These are phyloP conservation scores for Scylla paramamosain DNA, from an alignment of 1,140 invertebrate species.

Conservation along the genomic window DNA sequence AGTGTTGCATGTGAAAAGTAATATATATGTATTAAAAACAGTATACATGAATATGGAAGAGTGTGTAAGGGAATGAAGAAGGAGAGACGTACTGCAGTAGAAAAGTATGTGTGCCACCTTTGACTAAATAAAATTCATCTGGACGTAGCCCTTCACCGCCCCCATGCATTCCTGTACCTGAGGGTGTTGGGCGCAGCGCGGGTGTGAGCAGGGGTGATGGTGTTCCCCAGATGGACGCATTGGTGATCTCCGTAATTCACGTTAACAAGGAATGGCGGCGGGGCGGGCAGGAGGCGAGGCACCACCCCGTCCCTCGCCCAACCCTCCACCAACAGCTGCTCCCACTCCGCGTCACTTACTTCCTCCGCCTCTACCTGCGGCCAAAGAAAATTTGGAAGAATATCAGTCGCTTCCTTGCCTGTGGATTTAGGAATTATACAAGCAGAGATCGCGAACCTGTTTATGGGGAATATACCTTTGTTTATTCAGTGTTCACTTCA, in stretches of 20 bases:
- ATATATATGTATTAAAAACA: too few species aligned
- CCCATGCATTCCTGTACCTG: neutral
- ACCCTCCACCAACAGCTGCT: slow-evolving; percentile 42
- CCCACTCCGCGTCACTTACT: slow-evolving; percentile 64
- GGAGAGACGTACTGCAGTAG: too few species aligned
- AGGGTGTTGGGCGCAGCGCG: slow-evolving; percentile 30
- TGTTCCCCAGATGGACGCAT: slow-evolving; percentile 60
- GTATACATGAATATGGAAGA: too few species aligned
- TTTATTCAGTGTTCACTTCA: neutral
- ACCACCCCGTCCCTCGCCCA: slow-evolving; percentile 56
- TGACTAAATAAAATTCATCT: too few species aligned
- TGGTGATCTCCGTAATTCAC: slow-evolving; percentile 52
- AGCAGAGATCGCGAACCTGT: too few species aligned
- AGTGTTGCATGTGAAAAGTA: too few species aligned
- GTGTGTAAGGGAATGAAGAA: too few species aligned
- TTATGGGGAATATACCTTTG: too few species aligned
- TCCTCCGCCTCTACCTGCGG: slow-evolving; percentile 65
- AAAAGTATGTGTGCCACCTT: too few species aligned
- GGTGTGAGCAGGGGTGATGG: slow-evolving; percentile 55
- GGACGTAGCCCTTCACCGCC: too few species aligned
- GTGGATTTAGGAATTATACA: neutral
- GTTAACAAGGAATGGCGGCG: slow-evolving; percentile 54
- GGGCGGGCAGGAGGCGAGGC: slow-evolving; percentile 22
- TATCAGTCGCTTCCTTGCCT: neutral
- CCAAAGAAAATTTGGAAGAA: too few species aligned